Conservation (phyloP, 2,113 vertebrate genomes). For the Triplophysa tibetana region DNA sequence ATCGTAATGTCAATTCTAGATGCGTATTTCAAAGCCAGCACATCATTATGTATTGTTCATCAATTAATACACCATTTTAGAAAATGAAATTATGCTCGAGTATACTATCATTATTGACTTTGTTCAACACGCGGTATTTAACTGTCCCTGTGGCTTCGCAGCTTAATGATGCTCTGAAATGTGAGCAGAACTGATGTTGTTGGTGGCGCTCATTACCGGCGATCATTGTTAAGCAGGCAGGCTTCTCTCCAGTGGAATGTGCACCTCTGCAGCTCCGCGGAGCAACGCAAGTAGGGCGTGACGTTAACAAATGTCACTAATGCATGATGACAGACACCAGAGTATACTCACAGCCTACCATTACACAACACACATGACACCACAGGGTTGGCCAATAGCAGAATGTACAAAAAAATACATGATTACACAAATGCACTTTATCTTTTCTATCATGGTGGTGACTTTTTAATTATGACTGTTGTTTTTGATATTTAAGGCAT, state of each 20-base stretch:
- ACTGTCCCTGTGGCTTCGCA: slow-evolving; percentile 30
- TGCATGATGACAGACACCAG: slow-evolving; percentile 47
- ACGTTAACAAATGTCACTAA: slow-evolving; percentile 54
- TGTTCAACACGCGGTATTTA: slow-evolving; percentile 31
- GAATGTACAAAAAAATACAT: no score
- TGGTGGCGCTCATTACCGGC: slow-evolving; percentile 47
- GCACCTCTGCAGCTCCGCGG: slow-evolving; percentile 28
- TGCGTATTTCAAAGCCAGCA: background rate
- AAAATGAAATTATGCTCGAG: background rate
- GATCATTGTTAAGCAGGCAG: slow-evolving; percentile 37
- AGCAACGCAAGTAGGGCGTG: slow-evolving; percentile 38
- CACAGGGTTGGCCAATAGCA: no score
- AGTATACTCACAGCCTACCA: slow-evolving; percentile 42
- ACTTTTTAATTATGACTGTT: no score
- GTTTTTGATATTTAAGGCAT: no score
- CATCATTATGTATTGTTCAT: background rate
- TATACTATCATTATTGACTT: slow-evolving; percentile 14
- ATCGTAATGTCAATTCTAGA: background rate
- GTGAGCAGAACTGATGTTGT: slow-evolving; percentile 46
- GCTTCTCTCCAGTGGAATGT: slow-evolving; percentile 41
- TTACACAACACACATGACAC: background rate
- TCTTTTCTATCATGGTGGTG: no score
- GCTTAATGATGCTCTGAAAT: slow-evolving; percentile 21
- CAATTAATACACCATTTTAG: slow-evolving; percentile 14
- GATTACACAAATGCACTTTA: no score